Conservation (phyloP, 2,888 invertebrate species). For the Diarsia rubi region DNA sequence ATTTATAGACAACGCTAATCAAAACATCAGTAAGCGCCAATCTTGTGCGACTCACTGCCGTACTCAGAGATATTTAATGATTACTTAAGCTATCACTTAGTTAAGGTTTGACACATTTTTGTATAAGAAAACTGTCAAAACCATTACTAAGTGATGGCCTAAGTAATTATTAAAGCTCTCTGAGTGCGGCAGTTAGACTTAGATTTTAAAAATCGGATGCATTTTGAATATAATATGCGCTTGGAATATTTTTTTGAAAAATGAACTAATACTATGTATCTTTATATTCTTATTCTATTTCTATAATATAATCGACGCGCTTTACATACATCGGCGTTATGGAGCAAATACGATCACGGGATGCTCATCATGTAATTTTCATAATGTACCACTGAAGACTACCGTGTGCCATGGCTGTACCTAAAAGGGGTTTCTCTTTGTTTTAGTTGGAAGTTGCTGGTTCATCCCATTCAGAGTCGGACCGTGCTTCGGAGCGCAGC, state of each 20-base stretch:
- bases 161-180: too few species aligned
- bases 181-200: too few species aligned
- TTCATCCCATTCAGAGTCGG: constrained; percentile 52
- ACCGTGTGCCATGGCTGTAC: neutral
- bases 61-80: too few species aligned
- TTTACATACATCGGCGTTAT: neutral
- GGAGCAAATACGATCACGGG: neutral
- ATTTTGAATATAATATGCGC: too few species aligned
- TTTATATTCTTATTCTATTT: neutral
- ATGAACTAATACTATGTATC: neutral
- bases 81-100: too few species aligned
- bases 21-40: neutral
- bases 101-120: too few species aligned
- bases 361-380: neutral
- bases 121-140: too few species aligned
- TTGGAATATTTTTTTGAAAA: neutral
- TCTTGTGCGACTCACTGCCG: neutral
- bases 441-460: constrained; percentile 36
- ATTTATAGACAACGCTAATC: neutral
- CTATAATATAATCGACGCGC: neutral
- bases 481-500: constrained; percentile 35
- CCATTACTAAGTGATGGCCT: too few species aligned
- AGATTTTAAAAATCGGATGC: too few species aligned
- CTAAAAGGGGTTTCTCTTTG: neutral
- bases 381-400: neutral